Percentiles rank a stretch among this genome's conserved stretches.
phyloP scores from a whole-genome alignment of 2,888 invertebrate species.

The Bedellia somnulentella region DNA sequence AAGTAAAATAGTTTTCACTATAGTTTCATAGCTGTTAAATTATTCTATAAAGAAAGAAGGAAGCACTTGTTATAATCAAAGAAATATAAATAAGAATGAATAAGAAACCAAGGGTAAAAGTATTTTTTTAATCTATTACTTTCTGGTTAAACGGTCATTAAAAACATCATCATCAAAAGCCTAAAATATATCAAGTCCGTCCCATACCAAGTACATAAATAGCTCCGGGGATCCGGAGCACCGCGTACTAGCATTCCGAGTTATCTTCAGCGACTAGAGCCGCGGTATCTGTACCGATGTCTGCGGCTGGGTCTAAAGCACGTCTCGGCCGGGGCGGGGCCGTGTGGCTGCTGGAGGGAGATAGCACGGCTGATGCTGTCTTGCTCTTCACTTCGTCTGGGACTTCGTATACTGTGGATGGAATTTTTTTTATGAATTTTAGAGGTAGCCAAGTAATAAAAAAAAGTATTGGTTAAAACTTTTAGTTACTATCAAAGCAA shows the following conservation, averaged over 20 bases:
- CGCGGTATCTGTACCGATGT: constrained; percentile 90
- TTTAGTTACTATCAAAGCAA: not conserved
- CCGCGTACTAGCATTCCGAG: not conserved
- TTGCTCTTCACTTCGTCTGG: constrained; percentile 75
- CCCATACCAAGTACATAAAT: not conserved
- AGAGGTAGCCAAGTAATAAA: not conserved
- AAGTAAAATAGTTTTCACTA: no score
- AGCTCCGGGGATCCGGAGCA: not conserved
- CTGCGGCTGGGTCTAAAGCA: constrained; percentile 81
- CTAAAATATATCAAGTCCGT: not conserved
- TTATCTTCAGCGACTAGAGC: constrained; percentile 88
- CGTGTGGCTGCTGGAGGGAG: constrained; percentile 80
- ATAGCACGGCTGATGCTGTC: constrained; percentile 72
- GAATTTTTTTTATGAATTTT: no score
- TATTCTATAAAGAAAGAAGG: no score
- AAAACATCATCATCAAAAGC: not conserved
- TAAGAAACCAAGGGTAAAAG: no score
- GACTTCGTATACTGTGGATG: constrained; percentile 78
- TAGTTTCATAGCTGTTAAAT: no score
- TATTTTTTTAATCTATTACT: not conserved
- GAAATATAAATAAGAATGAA: no score
- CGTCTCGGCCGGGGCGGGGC: constrained; percentile 76
- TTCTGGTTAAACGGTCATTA: not conserved
- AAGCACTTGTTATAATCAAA: no score
- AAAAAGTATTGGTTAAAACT: not conserved